Base-by-base conservation (phyloP, 2,888 invertebrate genomes). In the Rhagophthalmus giganteus region DNA sequence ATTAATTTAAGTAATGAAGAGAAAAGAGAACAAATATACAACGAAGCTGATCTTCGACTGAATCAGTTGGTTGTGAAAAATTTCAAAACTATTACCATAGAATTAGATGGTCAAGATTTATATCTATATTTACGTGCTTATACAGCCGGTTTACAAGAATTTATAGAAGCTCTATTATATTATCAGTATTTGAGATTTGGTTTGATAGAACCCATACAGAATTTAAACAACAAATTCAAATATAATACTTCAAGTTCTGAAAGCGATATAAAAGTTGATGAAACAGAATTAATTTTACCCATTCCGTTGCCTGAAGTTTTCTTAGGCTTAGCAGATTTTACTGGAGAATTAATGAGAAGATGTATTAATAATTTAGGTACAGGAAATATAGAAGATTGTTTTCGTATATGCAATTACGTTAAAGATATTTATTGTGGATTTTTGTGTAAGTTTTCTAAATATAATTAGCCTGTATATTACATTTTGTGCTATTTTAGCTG, bases 331-430 rank as follows among this genome's bases (percentile, higher is more conserved):
- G 87, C 88, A 0, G 94, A 95, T 75, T 78, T 94, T 15, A 92
- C 91, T 0, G 94, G 94, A 0, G 95, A 95, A 72, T 71, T 94
- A 30, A 95, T 95, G 94, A 79, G 94, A 37, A 83, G 86, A 60
- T 90, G 92, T 41, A 90, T 95, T 4, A 90, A 88, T 68, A 86
- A 87, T 61, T 79, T 94, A 45, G 85, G 88, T 0, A 81, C 81
- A 51, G 91, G 91, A 0, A 86, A 91, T 57, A 81, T 84, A 8
- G 80, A 81, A 1, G 83, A 83, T 32, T 90, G 91, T 68, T 84
- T 83, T 65, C 78, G 82, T 42, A 81, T 84, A 1, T 89, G 90
- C 65, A 80, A 81, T 49, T 83, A 87, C 60, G 80, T 94, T n/a
- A 83, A 86, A 63, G 72, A 81, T 24, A 78, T 86, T 65, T 82